Evolutionary conservation across 2,888 invertebrate genomes (phyloP), one percentile per base, ranked within the genome.

Genomic region (Sarcophaga subvicina): DNA sequence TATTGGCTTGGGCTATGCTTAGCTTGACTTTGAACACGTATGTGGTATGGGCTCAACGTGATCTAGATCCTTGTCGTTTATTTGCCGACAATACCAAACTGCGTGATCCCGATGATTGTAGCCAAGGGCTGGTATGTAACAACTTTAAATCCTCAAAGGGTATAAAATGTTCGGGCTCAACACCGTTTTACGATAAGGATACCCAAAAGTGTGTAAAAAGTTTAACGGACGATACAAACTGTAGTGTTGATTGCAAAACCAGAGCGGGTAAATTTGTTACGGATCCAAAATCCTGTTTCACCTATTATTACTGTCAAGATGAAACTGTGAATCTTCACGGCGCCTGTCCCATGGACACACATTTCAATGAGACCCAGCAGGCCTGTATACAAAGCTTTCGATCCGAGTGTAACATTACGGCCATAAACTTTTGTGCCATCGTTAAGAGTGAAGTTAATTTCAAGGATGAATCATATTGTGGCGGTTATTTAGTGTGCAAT

Each of bases 21-120:
- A 37, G 37, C 37, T 8, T 37, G 37, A 37, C 37, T 37, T 37
- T 37, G 37, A 37, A 37, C 10, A 37, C 37, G 1, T 37, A 37
- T 10, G 10, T 37, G 37, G 25, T 37, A 12, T 1, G 22, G 25
- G 80, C 67, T 1, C 72, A 64, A 22, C 66, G 69, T 45, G 22
- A 67, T 1, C 80, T 70, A 0, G 91, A 92, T 47, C 90, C 91
- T 20, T 92, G 92, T 54, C 72, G 80, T 0, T 1, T 91, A 4
- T 92, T 92, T 67, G 45, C 90, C 0, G 88, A 92, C 20, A 82
- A 80, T 3, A 90, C 90, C 2, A 84, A 90, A n/a, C 86, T 92
- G 22, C 89, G 91, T 11, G 91, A 92, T 89, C 92, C 93, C 0
- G 89, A 90, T 1, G 90, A 91, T 1, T 92, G 93, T 79, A 86